These are phyloP conservation scores for Phaenicophaeus curvirostris DNA, from an alignment of 2,797 vertebrate genomes.

Conservation along the genomic window DNA sequence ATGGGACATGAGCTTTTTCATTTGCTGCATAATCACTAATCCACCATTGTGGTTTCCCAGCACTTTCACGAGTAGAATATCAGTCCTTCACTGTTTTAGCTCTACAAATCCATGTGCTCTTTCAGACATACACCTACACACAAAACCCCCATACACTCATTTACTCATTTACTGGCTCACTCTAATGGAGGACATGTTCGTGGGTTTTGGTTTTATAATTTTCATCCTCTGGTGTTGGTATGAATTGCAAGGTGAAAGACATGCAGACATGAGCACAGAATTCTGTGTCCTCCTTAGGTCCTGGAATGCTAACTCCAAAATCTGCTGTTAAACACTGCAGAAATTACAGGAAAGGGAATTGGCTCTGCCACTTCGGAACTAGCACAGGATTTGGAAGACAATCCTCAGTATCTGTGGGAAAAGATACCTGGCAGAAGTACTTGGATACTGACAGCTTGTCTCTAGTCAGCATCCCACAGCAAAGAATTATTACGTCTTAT, in stretches of 20 bases:
- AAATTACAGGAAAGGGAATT: neutral
- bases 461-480: conserved; percentile 36
- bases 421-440: neutral
- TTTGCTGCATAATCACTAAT: neutral
- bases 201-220: neutral
- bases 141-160: fast-evolving
- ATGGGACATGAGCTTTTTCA: neutral
- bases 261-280: fast-evolving
- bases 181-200: neutral
- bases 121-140: neutral
- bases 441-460: conserved; percentile 10
- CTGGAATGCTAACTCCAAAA: neutral
- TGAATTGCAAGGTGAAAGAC: neutral
- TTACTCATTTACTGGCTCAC: neutral
- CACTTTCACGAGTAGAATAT: neutral
- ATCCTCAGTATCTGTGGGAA: neutral
- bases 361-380: neutral
- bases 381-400: neutral
- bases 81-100: neutral
- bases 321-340: neutral
- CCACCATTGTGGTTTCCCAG: neutral
- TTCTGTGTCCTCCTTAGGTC: neutral
- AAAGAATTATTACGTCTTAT: conserved; percentile 40
- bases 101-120: neutral
- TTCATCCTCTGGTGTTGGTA: neutral